Evolutionary conservation across 2,113 vertebrate genomes (phyloP), one percentile per base, ranked within the genome.

Genomic region (Hippoglossus stenolepis): DNA sequence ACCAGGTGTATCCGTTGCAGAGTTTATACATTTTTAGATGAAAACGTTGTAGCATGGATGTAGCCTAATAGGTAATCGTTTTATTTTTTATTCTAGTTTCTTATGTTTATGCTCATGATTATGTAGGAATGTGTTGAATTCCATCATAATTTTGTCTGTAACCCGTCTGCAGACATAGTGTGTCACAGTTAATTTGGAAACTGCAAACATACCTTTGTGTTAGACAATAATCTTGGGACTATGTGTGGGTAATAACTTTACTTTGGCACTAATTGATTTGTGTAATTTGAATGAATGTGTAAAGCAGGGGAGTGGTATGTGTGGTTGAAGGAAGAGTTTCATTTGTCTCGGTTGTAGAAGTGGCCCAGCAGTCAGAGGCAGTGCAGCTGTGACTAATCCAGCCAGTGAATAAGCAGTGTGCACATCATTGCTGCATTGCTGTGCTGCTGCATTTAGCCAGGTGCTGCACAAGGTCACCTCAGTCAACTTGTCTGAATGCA

Each of bases 401-500:
- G 68, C 45, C 7, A 6, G 70, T 80, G 80, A 77, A 67, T 43
- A 65, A 85, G 73, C 75, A 77, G 66, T 3, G 73, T 73, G 54
- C 63, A 73, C 40, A 80, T 80, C 66, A 47, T 23, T 80, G 84
- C 84, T 84, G 77, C 77, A 82, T 58, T 77, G 78, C 84, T 78
- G 77, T 65, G 86, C 40, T 43, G 12, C 77, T 82, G 84, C 81
- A 70, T 77, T 79, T 76, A 67, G 57, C 70, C 84, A 88, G 83
- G 86, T 83, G 65, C 80, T 69, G 73, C 75, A 79, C 84, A 86
- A 86, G 84, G 87, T 86, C 84, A 86, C 57, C 59, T 3, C 56
- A 65, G 70, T 74, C 31, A 31, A 31, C 31, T 7, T 7, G 31
- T 31, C 51, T 77, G 38, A 77, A 66, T 78, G 62, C n/a, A 75